Evolutionary conservation across 2,797 vertebrate genomes (phyloP).

Genomic region (Sebastes melanostomus): DNA sequence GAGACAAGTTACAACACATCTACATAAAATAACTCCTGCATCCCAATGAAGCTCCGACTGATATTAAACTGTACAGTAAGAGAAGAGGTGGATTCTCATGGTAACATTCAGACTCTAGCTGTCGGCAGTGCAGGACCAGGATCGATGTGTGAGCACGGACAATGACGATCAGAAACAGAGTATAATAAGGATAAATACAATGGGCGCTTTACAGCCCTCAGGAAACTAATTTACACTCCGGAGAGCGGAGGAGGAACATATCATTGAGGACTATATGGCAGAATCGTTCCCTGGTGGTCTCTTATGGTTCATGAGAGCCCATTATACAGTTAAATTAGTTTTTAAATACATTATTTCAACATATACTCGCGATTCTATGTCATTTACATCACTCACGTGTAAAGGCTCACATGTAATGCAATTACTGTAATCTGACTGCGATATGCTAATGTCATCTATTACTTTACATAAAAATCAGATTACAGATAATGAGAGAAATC

Average conservation of each 20-base stretch:
- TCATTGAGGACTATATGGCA: not conserved
- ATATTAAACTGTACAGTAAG: not conserved
- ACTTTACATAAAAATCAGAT: constrained; percentile 15
- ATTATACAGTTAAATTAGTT: constrained; percentile 59
- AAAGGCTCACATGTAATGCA: not conserved
- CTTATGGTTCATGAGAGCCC: not conserved
- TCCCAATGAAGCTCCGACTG: not conserved
- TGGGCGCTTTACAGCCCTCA: constrained; percentile 3
- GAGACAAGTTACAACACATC: not conserved
- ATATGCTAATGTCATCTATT: not conserved
- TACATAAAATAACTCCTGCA: not conserved
- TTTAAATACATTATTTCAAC: constrained; percentile 12
- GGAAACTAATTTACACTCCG: constrained; percentile 29
- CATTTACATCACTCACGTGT: not conserved
- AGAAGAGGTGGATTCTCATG: not conserved
- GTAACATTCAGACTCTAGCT: not conserved
- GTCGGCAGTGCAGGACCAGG: not conserved
- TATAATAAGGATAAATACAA: constrained; percentile 30
- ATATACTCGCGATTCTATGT: not conserved
- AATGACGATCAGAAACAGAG: not conserved
- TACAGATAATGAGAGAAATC: not conserved
- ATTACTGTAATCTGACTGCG: constrained; percentile 11
- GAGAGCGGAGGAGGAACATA: constrained; percentile 15
- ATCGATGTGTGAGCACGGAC: not conserved
- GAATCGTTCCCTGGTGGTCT: constrained; percentile 3